Percentiles rank a stretch among this genome's conserved stretches.
Evolutionary conservation across 2,113 vertebrate species (phyloP).

Genomic region (Bettongia penicillata): DNA sequence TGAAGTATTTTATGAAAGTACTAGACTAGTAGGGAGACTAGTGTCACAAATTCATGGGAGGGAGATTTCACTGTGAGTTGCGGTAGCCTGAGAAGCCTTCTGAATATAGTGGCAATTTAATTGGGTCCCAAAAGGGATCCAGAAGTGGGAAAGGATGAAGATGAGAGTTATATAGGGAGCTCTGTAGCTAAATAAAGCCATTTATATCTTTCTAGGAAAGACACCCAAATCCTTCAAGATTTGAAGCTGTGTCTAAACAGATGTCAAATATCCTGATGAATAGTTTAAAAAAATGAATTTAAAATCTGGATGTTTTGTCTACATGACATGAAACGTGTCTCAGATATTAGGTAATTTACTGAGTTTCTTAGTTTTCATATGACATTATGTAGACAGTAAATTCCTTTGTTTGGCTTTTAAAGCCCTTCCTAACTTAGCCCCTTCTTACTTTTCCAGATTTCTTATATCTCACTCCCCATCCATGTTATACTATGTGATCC

Average conservation of each 20-base stretch:
- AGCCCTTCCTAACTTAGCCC: background rate
- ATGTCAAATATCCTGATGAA: background rate
- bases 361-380: background rate
- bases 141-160: background rate
- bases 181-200: background rate
- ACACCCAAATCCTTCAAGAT: constrained; percentile 2
- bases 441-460: background rate
- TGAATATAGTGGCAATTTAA: background rate
- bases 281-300: background rate
- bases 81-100: background rate
- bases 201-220: background rate
- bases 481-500: background rate
- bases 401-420: background rate
- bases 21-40: background rate
- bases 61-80: background rate
- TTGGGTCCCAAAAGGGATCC: background rate
- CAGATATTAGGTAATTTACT: background rate
- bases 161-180: background rate
- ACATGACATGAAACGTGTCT: background rate
- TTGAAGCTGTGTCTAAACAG: background rate
- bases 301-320: background rate
- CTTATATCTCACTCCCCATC: background rate
- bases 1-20: background rate
- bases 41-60: background rate
- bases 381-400: background rate